phyloP scores from a whole-genome alignment of 2,113 vertebrate genomes.

The Clarias batrachus region DNA sequence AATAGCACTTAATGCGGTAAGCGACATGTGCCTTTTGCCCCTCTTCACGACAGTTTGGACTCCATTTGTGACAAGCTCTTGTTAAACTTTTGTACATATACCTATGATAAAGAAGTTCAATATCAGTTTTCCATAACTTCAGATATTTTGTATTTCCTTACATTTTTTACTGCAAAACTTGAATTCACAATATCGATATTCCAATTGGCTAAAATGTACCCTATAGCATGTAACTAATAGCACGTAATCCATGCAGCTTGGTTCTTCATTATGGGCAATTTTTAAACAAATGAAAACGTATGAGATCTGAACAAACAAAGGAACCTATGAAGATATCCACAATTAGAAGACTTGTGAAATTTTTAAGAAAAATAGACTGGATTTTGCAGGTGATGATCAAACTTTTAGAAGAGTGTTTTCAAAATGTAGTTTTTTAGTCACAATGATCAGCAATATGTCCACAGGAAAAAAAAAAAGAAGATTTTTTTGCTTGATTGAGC shows the following conservation, averaged over 20 bases:
- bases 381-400: not conserved
- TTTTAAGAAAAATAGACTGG: not conserved
- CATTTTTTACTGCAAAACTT: not conserved
- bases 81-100: not conserved
- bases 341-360: not conserved
- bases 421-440: not conserved
- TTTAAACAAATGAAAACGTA: not conserved
- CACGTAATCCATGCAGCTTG: not conserved
- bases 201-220: not conserved
- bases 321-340: not conserved
- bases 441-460: not conserved
- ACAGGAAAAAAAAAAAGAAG: not conserved
- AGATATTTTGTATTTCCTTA: not conserved
- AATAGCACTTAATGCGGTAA: slow-evolving; percentile 89
- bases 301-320: not conserved
- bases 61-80: not conserved
- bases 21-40: not conserved
- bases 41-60: not conserved
- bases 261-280: not conserved
- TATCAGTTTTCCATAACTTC: not conserved
- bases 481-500: not conserved
- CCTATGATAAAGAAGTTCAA: not conserved
- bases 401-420: not conserved
- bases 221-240: too few species aligned
- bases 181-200: not conserved